Evolutionary conservation across 2,797 vertebrate species (phyloP), one percentile per base, ranked within the genome.

Genomic region (Chiloscyllium punctatum): DNA sequence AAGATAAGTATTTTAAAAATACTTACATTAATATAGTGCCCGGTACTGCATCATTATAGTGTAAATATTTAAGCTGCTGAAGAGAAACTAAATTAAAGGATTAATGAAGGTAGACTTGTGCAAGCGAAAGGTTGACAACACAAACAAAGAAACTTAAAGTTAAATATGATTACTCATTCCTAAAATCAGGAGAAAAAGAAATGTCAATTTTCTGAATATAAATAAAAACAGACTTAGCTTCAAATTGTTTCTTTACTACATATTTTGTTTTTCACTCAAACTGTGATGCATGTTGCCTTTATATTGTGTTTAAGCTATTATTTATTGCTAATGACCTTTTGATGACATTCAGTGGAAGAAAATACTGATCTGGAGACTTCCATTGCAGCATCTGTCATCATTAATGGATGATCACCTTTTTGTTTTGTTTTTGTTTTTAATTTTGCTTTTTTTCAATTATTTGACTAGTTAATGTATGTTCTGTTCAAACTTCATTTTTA

Each of bases 141-240:
- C 88, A 92, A 9, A 1, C 37, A 4, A 0, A 53, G 62, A 90
- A 90, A 0, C 11, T 30, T 74, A 71, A 72, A 51, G 7, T 95
- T n/a, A 30, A 30, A 77, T 95, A 37, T 95, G 77, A 18, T 95
- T 95, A 74, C 51, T n/a, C 15, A 27, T 57, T n/a, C 13, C n/a
- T 69, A 94, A 95, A 51, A 95, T 74, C 25, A 74, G 30, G 30
- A 77, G 69, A 72, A 57, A 95, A 57, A 95, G 71, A 53, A 95
- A 23, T 77, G 13, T 53, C 42, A 51, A 1, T 7, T 74, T 74
- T 51, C 11, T 16, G 5, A 37, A 94, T 8, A 25, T 21, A 71
- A 27, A 71, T 68, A 57, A 92, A 68, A n/a, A 48, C 1, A 62
- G 53, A 27, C 15, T 91, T 62, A n/a, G 62, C 30, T 91, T 71